These are phyloP conservation scores for Drosophila neotestacea DNA, from an alignment of 2,888 invertebrate species.

Conservation along the genomic window DNA sequence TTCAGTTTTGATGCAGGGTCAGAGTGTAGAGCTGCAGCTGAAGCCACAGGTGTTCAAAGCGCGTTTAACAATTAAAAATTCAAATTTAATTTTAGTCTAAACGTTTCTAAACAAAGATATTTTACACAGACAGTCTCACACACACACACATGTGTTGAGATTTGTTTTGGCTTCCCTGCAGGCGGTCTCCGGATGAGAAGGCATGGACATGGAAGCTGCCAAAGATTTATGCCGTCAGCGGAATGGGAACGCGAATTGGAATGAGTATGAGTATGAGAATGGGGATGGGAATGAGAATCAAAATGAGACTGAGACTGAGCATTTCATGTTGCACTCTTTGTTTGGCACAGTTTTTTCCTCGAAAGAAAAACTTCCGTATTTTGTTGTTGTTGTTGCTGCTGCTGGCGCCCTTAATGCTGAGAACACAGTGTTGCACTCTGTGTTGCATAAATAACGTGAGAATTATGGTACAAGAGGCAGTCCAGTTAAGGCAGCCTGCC, in stretches of 20 bases:
- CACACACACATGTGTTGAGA: constrained; percentile 25
- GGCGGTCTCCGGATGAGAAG: constrained; percentile 50
- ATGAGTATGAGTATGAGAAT: constrained; percentile 35
- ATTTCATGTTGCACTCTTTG: constrained; percentile 72
- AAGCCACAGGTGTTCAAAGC: constrained; percentile 52
- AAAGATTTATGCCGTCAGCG: constrained; percentile 67
- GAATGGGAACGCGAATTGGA: constrained; percentile 54
- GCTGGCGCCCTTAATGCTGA: constrained; percentile 56
- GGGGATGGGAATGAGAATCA: constrained; percentile 20
- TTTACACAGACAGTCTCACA: constrained; percentile 29
- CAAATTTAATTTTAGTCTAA: constrained; percentile 70
- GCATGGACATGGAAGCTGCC: constrained; percentile 25
- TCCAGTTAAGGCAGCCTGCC: constrained; percentile 43
- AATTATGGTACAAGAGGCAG: constrained; percentile 68
- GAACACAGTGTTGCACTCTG: constrained; percentile 12
- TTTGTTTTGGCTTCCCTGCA: constrained; percentile 43
- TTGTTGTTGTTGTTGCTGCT: constrained; percentile 44
- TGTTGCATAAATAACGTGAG: constrained; percentile 76
- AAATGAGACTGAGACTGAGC: constrained; percentile 35
- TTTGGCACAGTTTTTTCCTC: constrained; percentile 67
- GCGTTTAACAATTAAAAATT: constrained; percentile 67
- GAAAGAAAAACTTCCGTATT: constrained; percentile 74
- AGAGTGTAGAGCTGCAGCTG: constrained; percentile 4
- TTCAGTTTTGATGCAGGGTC: not conserved
- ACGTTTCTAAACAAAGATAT: constrained; percentile 73